Percentiles rank a stretch among this genome's conserved stretches.
Conservation (phyloP, 2,113 vertebrate genomes). For the Upupa epops region DNA sequence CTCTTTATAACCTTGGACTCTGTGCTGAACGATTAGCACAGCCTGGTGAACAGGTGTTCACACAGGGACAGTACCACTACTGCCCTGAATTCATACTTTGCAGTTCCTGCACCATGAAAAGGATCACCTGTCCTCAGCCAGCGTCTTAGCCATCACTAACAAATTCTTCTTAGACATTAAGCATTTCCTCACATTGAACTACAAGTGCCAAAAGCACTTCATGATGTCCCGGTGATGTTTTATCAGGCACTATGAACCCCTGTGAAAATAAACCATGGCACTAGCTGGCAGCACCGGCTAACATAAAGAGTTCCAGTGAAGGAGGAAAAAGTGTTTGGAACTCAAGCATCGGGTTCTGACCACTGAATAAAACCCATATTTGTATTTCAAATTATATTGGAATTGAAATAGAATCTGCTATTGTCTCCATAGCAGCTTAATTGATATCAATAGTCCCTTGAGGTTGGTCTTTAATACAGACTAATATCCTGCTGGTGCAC, state of each 20-base stretch:
- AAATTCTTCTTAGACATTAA: background rate
- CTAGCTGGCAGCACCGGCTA: background rate
- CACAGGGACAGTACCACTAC: background rate
- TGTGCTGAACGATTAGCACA: background rate
- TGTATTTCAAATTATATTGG: background rate
- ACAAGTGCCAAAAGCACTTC: background rate
- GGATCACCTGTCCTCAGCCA: background rate
- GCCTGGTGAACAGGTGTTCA: background rate
- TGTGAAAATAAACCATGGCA: background rate
- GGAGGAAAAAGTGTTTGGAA: background rate
- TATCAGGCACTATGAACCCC: background rate
- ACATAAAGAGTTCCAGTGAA: background rate
- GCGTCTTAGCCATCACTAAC: background rate
- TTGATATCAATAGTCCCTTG: no score
- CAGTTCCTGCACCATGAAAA: background rate
- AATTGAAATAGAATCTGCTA: background rate
- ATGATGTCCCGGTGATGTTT: background rate
- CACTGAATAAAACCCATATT: background rate
- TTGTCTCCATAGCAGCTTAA: background rate
- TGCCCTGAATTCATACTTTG: background rate
- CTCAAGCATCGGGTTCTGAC: background rate
- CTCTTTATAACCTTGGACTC: background rate
- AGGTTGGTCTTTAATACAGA: no score
- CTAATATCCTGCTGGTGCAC: background rate
- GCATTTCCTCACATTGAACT: background rate